A percentile compares a stretch with the other conserved stretches of the same genome.
Conservation (phyloP, 2,113 vertebrate species). For the Pangasianodon hypophthalmus region DNA sequence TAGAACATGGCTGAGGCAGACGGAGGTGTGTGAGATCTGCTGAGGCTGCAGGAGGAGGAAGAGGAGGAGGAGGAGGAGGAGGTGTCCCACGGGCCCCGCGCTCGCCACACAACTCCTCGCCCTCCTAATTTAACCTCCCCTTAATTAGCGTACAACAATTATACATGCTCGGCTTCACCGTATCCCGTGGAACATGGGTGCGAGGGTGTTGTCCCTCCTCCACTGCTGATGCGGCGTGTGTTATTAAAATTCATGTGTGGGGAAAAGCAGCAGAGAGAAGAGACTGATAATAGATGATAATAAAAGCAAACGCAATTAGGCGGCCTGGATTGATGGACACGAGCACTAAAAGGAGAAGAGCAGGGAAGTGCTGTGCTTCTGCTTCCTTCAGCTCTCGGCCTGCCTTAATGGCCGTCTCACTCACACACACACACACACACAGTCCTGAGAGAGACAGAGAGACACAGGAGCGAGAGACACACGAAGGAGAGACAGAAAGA, state of each 20-base stretch:
- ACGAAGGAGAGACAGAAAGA: background rate
- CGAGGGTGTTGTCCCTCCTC: conserved; percentile 56
- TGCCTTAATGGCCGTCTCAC: conserved; percentile 9
- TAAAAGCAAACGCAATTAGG: conserved; percentile 54
- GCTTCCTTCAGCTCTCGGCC: conserved; percentile 15
- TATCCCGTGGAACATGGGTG: conserved; percentile 74
- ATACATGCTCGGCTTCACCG: conserved; percentile 78
- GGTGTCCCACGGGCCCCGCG: conserved; percentile 48
- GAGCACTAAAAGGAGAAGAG: conserved; percentile 29
- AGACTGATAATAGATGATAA: conserved; percentile 44
- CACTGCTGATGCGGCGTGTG: conserved; percentile 40
- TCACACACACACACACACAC: background rate
- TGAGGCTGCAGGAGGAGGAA: conserved; percentile 41
- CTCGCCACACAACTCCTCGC: conserved; percentile 53
- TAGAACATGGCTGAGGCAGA: background rate
- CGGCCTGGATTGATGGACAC: conserved; percentile 43
- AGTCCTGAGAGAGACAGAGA: background rate
- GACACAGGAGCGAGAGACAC: background rate
- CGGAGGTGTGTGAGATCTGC: conserved; percentile 57
- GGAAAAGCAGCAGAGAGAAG: background rate
- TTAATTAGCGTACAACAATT: conserved; percentile 82
- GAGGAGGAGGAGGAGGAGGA: conserved; percentile 59
- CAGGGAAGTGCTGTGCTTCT: conserved; percentile 2
- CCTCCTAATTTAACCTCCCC: conserved; percentile 59
- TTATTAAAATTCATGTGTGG: conserved; percentile 66